Evolutionary conservation across 2,113 vertebrate genomes (phyloP).

Genomic region (Pica pica): DNA sequence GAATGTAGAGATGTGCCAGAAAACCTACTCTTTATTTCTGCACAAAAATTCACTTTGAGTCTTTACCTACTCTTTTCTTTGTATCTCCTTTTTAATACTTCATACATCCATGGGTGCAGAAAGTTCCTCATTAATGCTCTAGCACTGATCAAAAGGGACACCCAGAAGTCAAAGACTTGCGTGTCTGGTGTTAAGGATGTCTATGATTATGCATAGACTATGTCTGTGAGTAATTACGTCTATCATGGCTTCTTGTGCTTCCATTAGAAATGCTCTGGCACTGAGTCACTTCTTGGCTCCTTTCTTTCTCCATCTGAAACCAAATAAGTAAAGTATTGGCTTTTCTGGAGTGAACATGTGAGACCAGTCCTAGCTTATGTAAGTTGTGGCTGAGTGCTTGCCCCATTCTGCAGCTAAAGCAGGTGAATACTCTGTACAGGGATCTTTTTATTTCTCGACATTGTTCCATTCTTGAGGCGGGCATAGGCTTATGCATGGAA

Average conservation of each 20-base stretch:
- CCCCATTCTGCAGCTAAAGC: background rate
- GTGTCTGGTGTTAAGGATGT: background rate
- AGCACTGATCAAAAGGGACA: background rate
- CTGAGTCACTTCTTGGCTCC: background rate
- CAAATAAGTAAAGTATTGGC: background rate
- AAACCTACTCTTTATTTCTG: background rate
- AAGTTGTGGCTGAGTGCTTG: background rate
- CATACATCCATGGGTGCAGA: rapidly evolving
- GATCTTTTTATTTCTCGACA: background rate
- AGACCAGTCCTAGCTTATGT: background rate
- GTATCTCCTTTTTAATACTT: background rate
- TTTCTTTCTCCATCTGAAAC: background rate
- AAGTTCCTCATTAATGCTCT: background rate
- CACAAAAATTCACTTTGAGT: background rate
- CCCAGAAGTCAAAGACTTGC: background rate
- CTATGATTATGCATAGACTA: background rate
- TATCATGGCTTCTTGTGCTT: background rate
- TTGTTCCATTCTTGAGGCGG: background rate
- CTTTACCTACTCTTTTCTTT: background rate
- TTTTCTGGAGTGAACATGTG: background rate
- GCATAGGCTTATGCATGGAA: background rate
- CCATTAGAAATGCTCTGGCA: background rate
- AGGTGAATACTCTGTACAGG: background rate
- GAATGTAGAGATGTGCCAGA: background rate
- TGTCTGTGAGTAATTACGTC: background rate